Base-by-base conservation (phyloP, 2,888 invertebrate genomes). In the Nasonovia ribisnigri region DNA sequence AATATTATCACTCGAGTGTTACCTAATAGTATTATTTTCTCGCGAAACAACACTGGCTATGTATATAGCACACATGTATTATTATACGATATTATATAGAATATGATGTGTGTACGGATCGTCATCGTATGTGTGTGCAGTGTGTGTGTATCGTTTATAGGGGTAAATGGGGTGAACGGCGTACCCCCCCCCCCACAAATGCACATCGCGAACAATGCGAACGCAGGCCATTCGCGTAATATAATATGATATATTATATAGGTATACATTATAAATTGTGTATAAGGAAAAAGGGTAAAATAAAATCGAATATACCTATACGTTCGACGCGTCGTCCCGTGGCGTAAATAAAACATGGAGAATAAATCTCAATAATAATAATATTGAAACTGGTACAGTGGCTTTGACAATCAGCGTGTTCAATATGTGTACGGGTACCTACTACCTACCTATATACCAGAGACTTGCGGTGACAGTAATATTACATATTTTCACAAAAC, bases 141-240 rank as follows among this genome's bases (percentile, higher is more conserved):
- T 48, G 26, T 36, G n/a, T 36, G 36, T 36, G 77, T 77, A 29
- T 54, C 77, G 26, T 84, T 8, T 42, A 16, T 20, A n/a, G 46
- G 91, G 86, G 24, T 91, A 91, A 87, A 92, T 92, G 87, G 92
- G 92, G 92, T 87, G 92, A 67, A 43, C 10, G 77, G 54, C n/a
- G 8, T 43, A 13, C 46, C 8, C 26, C n/a, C 77, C 13, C 24
- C 54, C 26, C 26, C 36, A 26, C 29, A n/a, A 20, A 26, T 90
- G 48, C 11, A 87, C 10, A 36, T 43, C 20, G 36, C 48, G 87
- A n/a, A 43, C 48, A 87, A 51, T 29, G 16, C n/a, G n/a, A 46
- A 86, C 46, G 46, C 36, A n/a, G 6, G n/a, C 46, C 24, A 84
- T 84, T 43, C 84, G 43, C 46, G 16, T 29, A 1, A 54, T 54